Percentiles rank a stretch among this genome's conserved stretches.
Evolutionary conservation across 2,797 vertebrate species (phyloP).

Genomic region (Octomys mimax): DNA sequence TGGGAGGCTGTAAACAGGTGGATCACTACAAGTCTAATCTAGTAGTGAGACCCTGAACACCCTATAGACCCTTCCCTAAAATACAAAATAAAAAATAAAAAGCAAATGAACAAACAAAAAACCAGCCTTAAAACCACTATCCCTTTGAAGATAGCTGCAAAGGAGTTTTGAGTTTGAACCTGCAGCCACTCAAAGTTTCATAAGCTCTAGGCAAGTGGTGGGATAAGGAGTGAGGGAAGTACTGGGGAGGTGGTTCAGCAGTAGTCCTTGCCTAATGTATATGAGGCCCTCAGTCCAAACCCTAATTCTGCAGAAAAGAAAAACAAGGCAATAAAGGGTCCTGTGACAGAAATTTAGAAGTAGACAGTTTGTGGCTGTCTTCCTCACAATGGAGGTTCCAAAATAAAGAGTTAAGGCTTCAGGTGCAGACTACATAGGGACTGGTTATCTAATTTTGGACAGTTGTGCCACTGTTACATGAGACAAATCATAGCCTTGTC

Average conservation of each 20-base stretch:
- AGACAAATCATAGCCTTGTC: conserved; percentile 18
- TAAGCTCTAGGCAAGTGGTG: background rate
- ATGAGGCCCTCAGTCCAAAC: background rate
- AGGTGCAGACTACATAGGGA: background rate
- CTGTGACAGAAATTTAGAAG: conserved; percentile 52
- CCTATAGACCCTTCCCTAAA: too few species aligned
- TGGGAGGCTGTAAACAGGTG: too few species aligned
- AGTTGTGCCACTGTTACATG: background rate
- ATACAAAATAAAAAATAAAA: too few species aligned
- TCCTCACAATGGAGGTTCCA: background rate
- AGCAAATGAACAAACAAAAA: background rate
- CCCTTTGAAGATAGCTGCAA: conserved; percentile 28
- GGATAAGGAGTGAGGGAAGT: background rate
- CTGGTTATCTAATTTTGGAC: conserved; percentile 28
- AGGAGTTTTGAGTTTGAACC: conserved; percentile 45
- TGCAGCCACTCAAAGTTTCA: background rate
- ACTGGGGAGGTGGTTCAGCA: background rate
- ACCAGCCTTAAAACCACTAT: background rate
- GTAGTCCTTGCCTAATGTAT: background rate
- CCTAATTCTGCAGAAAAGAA: background rate
- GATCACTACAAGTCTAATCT: too few species aligned
- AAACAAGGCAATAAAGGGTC: background rate
- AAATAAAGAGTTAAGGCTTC: conserved; percentile 31
- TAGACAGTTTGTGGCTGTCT: conserved; percentile 27
- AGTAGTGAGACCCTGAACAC: too few species aligned